A percentile compares a stretch with the other conserved stretches of the same genome.
These are phyloP conservation scores for Drosophila kurseongensis DNA, from an alignment of 1,140 invertebrate genomes.

Conservation along the genomic window DNA sequence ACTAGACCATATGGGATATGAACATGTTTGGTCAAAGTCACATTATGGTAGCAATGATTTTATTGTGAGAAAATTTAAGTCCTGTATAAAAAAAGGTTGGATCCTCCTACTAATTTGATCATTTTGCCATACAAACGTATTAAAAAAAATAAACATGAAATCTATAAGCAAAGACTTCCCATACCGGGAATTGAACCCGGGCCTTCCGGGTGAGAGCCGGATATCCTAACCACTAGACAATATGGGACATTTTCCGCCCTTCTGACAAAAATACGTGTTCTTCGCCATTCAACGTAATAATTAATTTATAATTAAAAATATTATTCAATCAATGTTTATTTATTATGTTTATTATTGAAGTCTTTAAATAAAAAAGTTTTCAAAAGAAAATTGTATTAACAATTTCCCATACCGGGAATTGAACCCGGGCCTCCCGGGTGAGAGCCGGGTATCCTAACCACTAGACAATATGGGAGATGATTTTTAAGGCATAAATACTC, in stretches of 20 bases:
- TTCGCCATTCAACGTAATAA: too few species aligned
- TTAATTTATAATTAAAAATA: too few species aligned
- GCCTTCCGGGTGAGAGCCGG: slow-evolving; percentile 93
- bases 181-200: slow-evolving; percentile 92
- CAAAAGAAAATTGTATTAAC: too few species aligned
- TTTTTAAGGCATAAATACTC: too few species aligned
- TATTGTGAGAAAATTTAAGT: too few species aligned
- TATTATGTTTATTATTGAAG: too few species aligned
- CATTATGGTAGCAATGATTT: not conserved
- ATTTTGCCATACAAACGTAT: too few species aligned
- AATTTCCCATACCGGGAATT: slow-evolving; percentile 87
- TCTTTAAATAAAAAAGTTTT: too few species aligned
- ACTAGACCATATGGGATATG: slow-evolving; percentile 90
- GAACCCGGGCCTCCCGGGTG: slow-evolving; percentile 94
- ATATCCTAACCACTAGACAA: slow-evolving; percentile 93
- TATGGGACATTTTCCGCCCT: slow-evolving; percentile 84
- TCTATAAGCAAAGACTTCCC: not conserved
- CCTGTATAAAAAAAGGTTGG: too few species aligned
- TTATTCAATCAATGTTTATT: too few species aligned
- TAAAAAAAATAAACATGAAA: not conserved
- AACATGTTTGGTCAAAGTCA: not conserved
- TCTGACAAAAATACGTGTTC: not conserved
- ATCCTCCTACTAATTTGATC: too few species aligned
- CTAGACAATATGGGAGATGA: slow-evolving; percentile 88
- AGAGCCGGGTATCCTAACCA: slow-evolving; percentile 94